Conservation (phyloP, 1,140 invertebrate genomes). For the Drosophila dunni region DNA sequence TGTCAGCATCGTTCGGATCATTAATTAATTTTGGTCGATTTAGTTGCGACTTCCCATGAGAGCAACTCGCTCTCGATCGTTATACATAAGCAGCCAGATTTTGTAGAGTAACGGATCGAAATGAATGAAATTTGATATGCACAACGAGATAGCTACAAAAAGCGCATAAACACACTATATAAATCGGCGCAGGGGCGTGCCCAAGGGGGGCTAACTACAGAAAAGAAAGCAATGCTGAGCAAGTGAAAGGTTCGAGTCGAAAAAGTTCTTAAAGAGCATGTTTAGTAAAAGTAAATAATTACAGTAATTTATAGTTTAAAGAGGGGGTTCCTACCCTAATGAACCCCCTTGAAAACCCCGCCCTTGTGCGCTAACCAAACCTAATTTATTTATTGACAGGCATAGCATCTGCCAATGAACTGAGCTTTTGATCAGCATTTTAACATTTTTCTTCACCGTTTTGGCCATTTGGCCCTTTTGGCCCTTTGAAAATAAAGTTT, state of each 20-base stretch:
- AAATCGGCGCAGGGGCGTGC: conserved; percentile 32
- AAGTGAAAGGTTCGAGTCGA: conserved; percentile 26
- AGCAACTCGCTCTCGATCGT: conserved; percentile 45
- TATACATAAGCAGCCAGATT: conserved; percentile 50
- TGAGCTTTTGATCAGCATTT: conserved; percentile 58
- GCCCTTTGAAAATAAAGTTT: conserved; percentile 43
- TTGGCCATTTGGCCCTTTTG: conserved; percentile 24
- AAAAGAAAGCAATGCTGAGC: conserved; percentile 34
- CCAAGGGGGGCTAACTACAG: background rate
- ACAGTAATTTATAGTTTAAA: background rate
- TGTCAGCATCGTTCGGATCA: conserved; percentile 67
- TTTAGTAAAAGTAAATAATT: background rate
- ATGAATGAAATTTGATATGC: conserved; percentile 83
- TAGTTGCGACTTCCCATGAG: conserved; percentile 59
- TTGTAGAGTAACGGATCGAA: conserved; percentile 68
- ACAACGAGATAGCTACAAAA: conserved; percentile 67
- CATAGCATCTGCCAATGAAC: conserved; percentile 48
- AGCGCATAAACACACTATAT: conserved; percentile 41
- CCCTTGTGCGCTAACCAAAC: conserved; percentile 36
- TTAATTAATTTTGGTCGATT: conserved; percentile 77
- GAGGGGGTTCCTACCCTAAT: background rate
- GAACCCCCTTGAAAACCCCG: background rate
- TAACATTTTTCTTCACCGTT: conserved; percentile 47
- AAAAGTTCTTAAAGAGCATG: conserved; percentile 16
- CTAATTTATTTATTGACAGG: conserved; percentile 68